These are phyloP conservation scores for Calliopsis andreniformis DNA, from an alignment of 1,140 invertebrate species.

Conservation along the genomic window DNA sequence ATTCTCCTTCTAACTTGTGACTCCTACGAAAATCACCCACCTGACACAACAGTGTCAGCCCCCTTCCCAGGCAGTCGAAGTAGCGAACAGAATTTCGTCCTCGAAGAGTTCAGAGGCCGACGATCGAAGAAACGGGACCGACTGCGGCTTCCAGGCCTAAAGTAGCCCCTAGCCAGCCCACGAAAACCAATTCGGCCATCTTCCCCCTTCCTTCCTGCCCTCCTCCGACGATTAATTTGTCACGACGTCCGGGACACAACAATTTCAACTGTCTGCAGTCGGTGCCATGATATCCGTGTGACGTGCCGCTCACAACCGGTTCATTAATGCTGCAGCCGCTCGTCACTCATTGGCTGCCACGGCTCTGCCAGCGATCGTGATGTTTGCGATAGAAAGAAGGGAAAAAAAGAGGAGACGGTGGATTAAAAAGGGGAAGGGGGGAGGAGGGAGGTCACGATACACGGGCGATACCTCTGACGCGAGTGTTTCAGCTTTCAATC, in stretches of 20 bases:
- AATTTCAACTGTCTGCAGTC: constrained; percentile 63
- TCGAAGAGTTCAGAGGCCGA: too few relatives aligned
- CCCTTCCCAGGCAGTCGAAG: too few relatives aligned
- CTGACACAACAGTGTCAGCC: too few relatives aligned
- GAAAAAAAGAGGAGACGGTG: not conserved
- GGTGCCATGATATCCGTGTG: constrained; percentile 63
- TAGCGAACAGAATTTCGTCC: too few relatives aligned
- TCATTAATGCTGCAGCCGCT: constrained; percentile 66
- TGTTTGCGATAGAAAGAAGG: constrained; percentile 43
- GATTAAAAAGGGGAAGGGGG: not conserved
- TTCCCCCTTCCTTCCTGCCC: not conserved
- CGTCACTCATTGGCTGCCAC: constrained; percentile 65
- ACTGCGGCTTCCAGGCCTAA: not conserved
- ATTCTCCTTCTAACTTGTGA: too few relatives aligned
- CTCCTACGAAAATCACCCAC: too few relatives aligned
- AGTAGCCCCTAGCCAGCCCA: constrained; percentile 11
- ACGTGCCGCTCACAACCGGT: constrained; percentile 67
- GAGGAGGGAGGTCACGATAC: not conserved
- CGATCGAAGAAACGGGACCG: too few relatives aligned
- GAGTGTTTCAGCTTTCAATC: constrained; percentile 61
- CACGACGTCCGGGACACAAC: constrained; percentile 54
- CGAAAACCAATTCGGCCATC: constrained; percentile 44
- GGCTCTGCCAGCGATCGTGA: constrained; percentile 51
- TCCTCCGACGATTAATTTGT: constrained; percentile 65
- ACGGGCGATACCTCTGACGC: constrained; percentile 37